Conservation (phyloP, 2,113 vertebrate species). For the Pluvialis apricaria region DNA sequence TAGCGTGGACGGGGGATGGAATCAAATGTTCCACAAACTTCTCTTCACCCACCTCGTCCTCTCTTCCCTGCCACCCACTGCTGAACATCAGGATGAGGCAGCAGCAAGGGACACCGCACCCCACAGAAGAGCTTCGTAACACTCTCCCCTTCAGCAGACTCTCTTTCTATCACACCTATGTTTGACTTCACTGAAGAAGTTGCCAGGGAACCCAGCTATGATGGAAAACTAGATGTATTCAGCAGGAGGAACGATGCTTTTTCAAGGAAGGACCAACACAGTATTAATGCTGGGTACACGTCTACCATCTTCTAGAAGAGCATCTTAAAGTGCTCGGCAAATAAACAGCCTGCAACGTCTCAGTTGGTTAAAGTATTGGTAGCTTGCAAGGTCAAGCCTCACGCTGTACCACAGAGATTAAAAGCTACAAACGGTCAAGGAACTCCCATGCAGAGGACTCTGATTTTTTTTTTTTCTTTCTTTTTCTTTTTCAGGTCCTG, state of each 20-base stretch:
- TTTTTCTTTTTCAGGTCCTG: not conserved
- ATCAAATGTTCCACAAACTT: not conserved
- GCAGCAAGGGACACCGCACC: not conserved
- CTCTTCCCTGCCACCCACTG: not conserved
- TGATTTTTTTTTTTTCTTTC: no score
- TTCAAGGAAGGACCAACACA: not conserved
- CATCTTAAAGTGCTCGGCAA: not conserved
- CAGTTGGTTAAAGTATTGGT: not conserved
- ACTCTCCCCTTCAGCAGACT: not conserved
- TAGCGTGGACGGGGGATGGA: not conserved
- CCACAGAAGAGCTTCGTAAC: not conserved
- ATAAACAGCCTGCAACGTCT: not conserved
- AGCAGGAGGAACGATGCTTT: not conserved
- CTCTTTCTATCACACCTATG: not conserved
- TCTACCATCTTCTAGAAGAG: not conserved
- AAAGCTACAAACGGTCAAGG: not conserved
- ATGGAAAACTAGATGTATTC: not conserved
- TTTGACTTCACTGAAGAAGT: not conserved
- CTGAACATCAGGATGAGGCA: not conserved
- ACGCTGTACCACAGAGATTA: not conserved
- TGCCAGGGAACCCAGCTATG: conserved; percentile 20
- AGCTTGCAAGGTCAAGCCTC: not conserved
- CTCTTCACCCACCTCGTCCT: not conserved
- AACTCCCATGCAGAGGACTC: not conserved
- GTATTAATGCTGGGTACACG: not conserved